A percentile compares a stretch with the other conserved stretches of the same genome.
Conservation (phyloP, 1,140 invertebrate species). For the Brachionus sp. region DNA sequence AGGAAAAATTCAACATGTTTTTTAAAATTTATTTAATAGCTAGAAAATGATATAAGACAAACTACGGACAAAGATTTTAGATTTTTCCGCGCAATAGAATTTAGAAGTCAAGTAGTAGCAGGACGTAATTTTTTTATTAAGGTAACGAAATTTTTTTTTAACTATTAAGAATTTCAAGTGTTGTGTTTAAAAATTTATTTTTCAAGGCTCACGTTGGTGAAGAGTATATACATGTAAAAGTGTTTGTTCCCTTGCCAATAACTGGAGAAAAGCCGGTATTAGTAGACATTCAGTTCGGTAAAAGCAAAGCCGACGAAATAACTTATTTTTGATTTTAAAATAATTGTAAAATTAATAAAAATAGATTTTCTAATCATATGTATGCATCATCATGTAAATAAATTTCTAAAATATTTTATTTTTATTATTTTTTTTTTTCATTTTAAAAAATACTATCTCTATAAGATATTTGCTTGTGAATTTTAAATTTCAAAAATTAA, state of each 20-base stretch:
- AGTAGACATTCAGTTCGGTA: conserved; percentile 13
- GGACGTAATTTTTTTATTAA: conserved; percentile 38
- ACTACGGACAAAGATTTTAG: conserved; percentile 1
- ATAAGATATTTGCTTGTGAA: background rate
- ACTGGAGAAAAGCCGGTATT: background rate
- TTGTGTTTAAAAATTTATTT: background rate
- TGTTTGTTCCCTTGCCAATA: conserved; percentile 27
- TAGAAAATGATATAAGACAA: conserved; percentile 4
- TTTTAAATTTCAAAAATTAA: background rate
- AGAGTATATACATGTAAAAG: conserved; percentile 40
- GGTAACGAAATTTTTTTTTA: background rate
- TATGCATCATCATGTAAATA: background rate
- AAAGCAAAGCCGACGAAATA: conserved; percentile 18
- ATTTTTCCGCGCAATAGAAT: conserved; percentile 11
- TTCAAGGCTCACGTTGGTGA: conserved; percentile 2
- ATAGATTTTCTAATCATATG: background rate
- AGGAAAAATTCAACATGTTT: background rate
- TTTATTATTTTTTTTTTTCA: background rate
- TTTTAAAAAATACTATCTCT: background rate
- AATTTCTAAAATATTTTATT: background rate
- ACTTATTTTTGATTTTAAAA: conserved; percentile 2
- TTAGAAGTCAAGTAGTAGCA: conserved; percentile 36
- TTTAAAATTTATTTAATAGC: background rate
- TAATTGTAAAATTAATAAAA: background rate
- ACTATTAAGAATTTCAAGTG: too few species aligned